These are phyloP conservation scores for Drosophila sturtevanti DNA, from an alignment of 1,140 invertebrate species.

Conservation along the genomic window DNA sequence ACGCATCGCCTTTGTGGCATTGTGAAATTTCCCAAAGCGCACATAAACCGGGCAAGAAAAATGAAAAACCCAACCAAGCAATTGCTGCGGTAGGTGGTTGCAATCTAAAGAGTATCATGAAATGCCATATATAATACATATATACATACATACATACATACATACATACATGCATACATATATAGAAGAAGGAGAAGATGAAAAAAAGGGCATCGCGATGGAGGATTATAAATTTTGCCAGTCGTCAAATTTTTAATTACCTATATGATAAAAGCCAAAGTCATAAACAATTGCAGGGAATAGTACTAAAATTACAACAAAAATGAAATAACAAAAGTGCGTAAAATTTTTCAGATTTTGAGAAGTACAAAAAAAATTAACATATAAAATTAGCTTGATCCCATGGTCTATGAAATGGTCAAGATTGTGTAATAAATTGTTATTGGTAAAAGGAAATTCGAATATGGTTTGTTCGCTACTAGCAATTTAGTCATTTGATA, in stretches of 20 bases:
- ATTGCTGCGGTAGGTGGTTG: constrained; percentile 6
- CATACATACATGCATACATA: no score
- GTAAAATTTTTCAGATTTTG: no score
- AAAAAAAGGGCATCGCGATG: no score
- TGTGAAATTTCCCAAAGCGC: constrained; percentile 74
- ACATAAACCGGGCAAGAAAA: constrained; percentile 64
- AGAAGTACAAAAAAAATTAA: no score
- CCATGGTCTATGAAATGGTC: no score
- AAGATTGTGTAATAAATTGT: no score
- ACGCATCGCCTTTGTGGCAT: constrained; percentile 54
- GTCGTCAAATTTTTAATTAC: constrained; percentile 7
- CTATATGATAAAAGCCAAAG: constrained; percentile 2
- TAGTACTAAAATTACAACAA: neutral
- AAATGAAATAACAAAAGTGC: neutral
- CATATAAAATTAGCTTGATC: no score
- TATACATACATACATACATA: no score
- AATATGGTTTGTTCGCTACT: no score
- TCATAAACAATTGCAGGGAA: constrained; percentile 1
- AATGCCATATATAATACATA: neutral
- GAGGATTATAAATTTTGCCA: neutral
- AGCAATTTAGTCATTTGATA: no score
- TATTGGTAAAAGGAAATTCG: no score
- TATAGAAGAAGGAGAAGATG: no score
- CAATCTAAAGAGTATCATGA: constrained; percentile 8
- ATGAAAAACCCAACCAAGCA: constrained; percentile 21